These are phyloP conservation scores for Kobus ellipsiprymnus DNA, from an alignment of 2,113 vertebrate genomes.

Conservation along the genomic window DNA sequence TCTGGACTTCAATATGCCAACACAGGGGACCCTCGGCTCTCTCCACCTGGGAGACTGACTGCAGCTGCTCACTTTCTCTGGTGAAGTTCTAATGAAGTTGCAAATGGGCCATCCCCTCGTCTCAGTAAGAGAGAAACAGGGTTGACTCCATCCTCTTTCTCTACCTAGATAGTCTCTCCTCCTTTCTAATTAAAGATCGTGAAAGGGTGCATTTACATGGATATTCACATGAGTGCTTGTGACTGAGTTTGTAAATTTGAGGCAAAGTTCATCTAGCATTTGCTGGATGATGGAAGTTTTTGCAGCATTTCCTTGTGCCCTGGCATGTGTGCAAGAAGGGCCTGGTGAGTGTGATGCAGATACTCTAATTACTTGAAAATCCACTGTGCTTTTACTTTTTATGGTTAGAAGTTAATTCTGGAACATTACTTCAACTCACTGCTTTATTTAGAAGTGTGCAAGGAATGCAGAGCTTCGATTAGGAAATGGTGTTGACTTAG, in stretches of 20 bases:
- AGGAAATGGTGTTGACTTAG: not conserved
- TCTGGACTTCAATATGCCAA: fast-evolving
- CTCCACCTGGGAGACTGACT: not conserved
- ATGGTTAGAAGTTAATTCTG: not conserved
- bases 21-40: not conserved
- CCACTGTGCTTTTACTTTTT: not conserved
- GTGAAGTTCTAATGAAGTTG: not conserved
- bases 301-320: not conserved
- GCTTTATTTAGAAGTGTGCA: not conserved
- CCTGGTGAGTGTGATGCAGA: not conserved
- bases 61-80: not conserved
- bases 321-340: not conserved
- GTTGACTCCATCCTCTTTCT: not conserved
- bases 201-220: not conserved
- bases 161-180: not conserved
- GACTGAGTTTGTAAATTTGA: not conserved
- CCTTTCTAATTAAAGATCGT: not conserved
- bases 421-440: not conserved
- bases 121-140: not conserved
- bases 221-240: not conserved
- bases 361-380: not conserved
- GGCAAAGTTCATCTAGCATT: not conserved
- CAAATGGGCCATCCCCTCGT: not conserved
- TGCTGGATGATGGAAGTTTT: not conserved
- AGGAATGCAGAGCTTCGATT: not conserved